Evolutionary conservation across 2,888 invertebrate genomes (phyloP), one percentile per base, ranked within the genome.

Genomic region (Timema podura): DNA sequence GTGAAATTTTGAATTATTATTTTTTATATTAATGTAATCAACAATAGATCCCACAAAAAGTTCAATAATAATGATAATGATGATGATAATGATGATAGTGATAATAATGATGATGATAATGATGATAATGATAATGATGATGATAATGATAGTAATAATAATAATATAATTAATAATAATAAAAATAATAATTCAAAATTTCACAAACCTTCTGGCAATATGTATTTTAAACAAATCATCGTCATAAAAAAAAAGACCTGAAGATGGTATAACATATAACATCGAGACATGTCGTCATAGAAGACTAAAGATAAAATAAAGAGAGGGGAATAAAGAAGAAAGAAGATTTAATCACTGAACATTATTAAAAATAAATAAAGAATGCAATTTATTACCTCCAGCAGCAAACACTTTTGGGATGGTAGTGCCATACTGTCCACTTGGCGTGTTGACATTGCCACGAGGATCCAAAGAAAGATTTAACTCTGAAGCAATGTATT

Each of bases 321-420:
- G 54, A 11, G 54, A 54, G 2, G 11, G 16, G 16, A 7, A 15
- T 54, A 1, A 54, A 9, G 1, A 16, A 64, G n/a, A 11, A 61
- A 6, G 15, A 13, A 15, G 16, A 61, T 61, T 61, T 30, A n/a
- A n/a, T n/a, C n/a, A 54, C 1, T 54, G 54, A n/a, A 54, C 11
- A n/a, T 54, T 15, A 54, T 15, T 15, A 54, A 8, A 54, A 9
- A 16, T 30, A 59, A 48, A 15, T 45, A n/a, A 5, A n/a, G 30
- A 7, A 10, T 11, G 10, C 16, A 47, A 48, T 65, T 72, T 79
- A 79, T 82, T 85, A 95, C 96, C 96, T 85, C 98, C 98, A 72
- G 97, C 98, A 64, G 98, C 96, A 80, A 94, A 98, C 2, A 98
- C 91, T 80, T 92, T 92, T 54, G 89, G 87, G 75, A 91, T 85